Conservation (phyloP, 2,888 invertebrate genomes). For the Drosophila neutralis region DNA sequence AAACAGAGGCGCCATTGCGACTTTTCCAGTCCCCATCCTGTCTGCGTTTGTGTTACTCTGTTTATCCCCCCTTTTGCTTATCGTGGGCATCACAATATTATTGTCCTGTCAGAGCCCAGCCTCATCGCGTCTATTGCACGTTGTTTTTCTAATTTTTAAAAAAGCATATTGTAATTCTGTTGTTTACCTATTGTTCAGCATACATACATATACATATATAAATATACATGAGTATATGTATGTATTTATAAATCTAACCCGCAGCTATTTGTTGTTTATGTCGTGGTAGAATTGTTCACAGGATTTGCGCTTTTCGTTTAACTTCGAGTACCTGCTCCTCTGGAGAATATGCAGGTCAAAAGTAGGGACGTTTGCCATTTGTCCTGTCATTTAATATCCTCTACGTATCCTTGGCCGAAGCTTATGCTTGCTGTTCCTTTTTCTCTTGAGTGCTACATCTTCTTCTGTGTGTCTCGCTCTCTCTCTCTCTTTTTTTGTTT, state of each 20-base stretch:
- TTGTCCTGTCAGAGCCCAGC: slow-evolving; percentile 66
- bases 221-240: neutral
- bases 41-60: slow-evolving; percentile 50
- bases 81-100: slow-evolving; percentile 58
- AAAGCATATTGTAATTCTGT: slow-evolving; percentile 77
- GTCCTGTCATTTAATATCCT: slow-evolving; percentile 74
- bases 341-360: neutral
- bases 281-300: slow-evolving; percentile 47
- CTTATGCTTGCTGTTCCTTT: slow-evolving; percentile 49
- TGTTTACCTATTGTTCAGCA: slow-evolving; percentile 62
- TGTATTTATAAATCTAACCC: slow-evolving; percentile 56
- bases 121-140: slow-evolving; percentile 41
- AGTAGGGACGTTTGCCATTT: slow-evolving; percentile 62
- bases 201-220: slow-evolving; percentile 6
- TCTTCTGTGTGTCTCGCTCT: slow-evolving; percentile 9
- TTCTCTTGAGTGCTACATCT: slow-evolving; percentile 12
- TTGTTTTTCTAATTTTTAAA: slow-evolving; percentile 73
- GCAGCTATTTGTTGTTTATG: slow-evolving; percentile 57
- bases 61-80: slow-evolving; percentile 42
- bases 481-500: neutral
- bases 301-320: slow-evolving; percentile 53
- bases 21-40: slow-evolving; percentile 37
- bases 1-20: slow-evolving; percentile 28
- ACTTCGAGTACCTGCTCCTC: slow-evolving; percentile 41
- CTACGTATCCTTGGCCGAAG: slow-evolving; percentile 63